phyloP scores from a whole-genome alignment of 2,888 invertebrate genomes.

The Apodemia mormo region DNA sequence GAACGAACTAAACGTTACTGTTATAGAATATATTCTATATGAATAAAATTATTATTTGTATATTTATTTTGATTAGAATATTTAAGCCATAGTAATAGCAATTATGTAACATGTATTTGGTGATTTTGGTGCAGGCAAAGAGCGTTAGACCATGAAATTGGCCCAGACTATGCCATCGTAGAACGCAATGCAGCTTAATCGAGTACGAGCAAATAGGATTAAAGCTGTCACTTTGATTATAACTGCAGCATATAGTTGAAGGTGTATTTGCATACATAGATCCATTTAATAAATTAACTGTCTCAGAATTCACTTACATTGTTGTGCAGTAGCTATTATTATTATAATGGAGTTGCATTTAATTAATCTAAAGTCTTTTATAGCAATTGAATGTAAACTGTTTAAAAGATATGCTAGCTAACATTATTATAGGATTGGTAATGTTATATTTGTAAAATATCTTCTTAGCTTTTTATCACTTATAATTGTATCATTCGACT shows the following conservation, averaged over 20 bases:
- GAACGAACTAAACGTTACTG: too few species aligned
- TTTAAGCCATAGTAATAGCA: constrained; percentile 23
- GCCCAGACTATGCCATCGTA: constrained; percentile 58
- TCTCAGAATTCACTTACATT: not conserved
- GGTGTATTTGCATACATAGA: constrained; percentile 18
- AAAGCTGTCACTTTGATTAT: constrained; percentile 50
- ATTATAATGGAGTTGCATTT: not conserved
- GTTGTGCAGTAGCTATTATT: not conserved
- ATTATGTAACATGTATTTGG: constrained; percentile 50
- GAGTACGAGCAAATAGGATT: constrained; percentile 56
- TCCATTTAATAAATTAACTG: constrained; percentile 18
- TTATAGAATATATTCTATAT: too few species aligned
- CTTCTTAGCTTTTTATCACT: too few species aligned
- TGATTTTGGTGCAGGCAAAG: constrained; percentile 56
- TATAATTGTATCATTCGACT: too few species aligned
- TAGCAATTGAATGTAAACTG: not conserved
- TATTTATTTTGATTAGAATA: too few species aligned
- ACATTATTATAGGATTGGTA: too few species aligned
- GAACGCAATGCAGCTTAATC: constrained; percentile 65
- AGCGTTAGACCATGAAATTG: constrained; percentile 80
- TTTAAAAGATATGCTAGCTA: not conserved
- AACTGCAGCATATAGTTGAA: constrained; percentile 47
- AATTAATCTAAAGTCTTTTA: not conserved
- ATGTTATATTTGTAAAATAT: too few species aligned
- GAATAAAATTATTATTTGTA: too few species aligned